Evolutionary conservation across 2,888 invertebrate genomes (phyloP).

Genomic region (Bellardia bayeri): DNA sequence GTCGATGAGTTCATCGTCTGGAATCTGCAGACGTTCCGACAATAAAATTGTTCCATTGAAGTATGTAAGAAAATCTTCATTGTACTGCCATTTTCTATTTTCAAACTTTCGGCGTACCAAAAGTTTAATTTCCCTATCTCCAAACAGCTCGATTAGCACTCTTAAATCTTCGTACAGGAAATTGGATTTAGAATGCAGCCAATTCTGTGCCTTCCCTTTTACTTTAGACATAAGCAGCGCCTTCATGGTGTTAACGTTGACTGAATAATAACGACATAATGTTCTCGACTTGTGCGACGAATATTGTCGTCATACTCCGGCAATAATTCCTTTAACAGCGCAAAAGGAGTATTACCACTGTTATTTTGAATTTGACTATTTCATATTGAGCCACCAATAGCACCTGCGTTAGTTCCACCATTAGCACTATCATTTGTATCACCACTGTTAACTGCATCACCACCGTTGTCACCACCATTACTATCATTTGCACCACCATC

Average conservation of each 20-base stretch:
- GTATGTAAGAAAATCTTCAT: slow-evolving; percentile 42
- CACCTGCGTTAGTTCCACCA: no score
- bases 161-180: slow-evolving; percentile 38
- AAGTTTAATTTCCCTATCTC: slow-evolving; percentile 36
- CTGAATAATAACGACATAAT: no score
- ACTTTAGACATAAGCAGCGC: slow-evolving; percentile 30
- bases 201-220: slow-evolving; percentile 50
- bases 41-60: slow-evolving; percentile 44
- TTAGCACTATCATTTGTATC: neutral
- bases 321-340: slow-evolving; percentile 31
- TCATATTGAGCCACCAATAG: no score
- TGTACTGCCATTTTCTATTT: slow-evolving; percentile 31
- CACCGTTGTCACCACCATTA: neutral
- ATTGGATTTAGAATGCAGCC: slow-evolving; percentile 63
- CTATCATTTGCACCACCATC: no score
- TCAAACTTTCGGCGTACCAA: slow-evolving; percentile 39
- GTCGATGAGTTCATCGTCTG: no score
- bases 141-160: slow-evolving; percentile 29
- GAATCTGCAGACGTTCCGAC: slow-evolving; percentile 20
- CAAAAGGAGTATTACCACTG: slow-evolving; percentile 1
- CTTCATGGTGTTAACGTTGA: slow-evolving; percentile 11
- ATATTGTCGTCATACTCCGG: slow-evolving; percentile 29
- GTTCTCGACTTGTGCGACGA: slow-evolving; percentile 27
- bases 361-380: neutral
- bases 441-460: neutral